Evolutionary conservation across 2,888 invertebrate genomes (phyloP).

Genomic region (Ichneumoninae sp.): DNA sequence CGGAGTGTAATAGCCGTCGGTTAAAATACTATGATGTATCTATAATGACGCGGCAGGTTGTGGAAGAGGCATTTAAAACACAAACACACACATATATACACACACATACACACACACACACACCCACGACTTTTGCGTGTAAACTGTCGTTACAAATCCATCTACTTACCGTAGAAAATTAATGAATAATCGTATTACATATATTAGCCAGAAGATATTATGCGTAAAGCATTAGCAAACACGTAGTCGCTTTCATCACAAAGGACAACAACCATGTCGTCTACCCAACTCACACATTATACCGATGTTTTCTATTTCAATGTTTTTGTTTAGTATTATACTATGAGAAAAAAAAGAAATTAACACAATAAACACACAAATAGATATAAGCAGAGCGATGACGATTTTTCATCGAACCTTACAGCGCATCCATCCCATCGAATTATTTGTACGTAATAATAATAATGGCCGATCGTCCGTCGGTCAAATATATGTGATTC

Average conservation of each 20-base stretch:
- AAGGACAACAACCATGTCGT: slow-evolving; percentile 68
- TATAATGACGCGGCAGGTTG: slow-evolving; percentile 31
- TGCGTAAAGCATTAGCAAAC: slow-evolving; percentile 76
- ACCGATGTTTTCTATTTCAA: slow-evolving; percentile 81
- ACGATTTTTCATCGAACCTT: slow-evolving; percentile 30
- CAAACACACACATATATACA: neutral
- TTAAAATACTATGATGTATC: slow-evolving; percentile 34
- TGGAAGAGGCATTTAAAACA: slow-evolving; percentile 53
- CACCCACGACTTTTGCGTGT: slow-evolving; percentile 68
- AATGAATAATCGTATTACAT: slow-evolving; percentile 79
- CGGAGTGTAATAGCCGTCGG: slow-evolving; percentile 36
- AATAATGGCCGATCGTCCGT: slow-evolving; percentile 39
- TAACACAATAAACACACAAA: slow-evolving; percentile 78
- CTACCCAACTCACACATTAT: slow-evolving; percentile 69
- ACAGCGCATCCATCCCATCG: slow-evolving; percentile 8
- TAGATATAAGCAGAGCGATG: slow-evolving; percentile 30
- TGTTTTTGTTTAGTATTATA: slow-evolving; percentile 82
- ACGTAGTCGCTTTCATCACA: slow-evolving; percentile 80
- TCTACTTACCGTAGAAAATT: slow-evolving; percentile 78
- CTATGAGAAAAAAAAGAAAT: slow-evolving; percentile 73
- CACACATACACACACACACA: neutral
- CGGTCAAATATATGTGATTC: slow-evolving; percentile 22
- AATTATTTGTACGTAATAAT: slow-evolving; percentile 18
- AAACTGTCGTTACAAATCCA: slow-evolving; percentile 78
- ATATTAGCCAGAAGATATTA: slow-evolving; percentile 80